Base-by-base conservation (phyloP, 2,888 invertebrate species). In the Creontiades dilutus region DNA sequence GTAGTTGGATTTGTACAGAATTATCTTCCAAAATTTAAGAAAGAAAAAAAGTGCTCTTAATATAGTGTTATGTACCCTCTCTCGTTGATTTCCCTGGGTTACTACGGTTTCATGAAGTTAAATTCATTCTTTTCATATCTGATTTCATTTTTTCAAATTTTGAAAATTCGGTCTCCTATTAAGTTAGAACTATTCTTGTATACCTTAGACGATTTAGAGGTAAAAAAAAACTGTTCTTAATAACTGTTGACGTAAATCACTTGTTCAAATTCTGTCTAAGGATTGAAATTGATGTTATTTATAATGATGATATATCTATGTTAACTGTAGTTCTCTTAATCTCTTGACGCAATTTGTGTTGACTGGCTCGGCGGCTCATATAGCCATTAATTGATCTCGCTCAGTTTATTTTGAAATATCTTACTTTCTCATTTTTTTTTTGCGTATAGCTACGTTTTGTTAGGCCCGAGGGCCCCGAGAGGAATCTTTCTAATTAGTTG, bases 41-140 rank as follows among this genome's bases (percentile, higher is more conserved):
- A 88, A 76, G 76, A 61, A 85, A n/a, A n/a, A 90, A 91, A 91
- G 91, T 91, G 91, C 91, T 91, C 91, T 91, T 91, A 91, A 90
- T 86, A 89, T 91, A 91, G 91, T 86, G 89, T 88, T 91, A 91
- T 85, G 68, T 85, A 37, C 23, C 76, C 57, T 61, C 78, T 82
- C 57, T 48, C 86, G 55, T 61, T 85, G 57, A 68, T 75, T 86
- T 86, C 47, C 37, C 75, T 23, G 75, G 61, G 55, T 28, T 55
- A 76, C 76, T 76, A 37, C 46, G 11, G 37, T 46, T 16, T 78
- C 14, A n/a, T 78, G 23, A 75, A 27, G n/a, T 75, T 37, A 16
- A 4, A 46, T 78, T 78, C 14, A 37, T 46, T 28, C 28, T 46
- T 14, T 28, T 13, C 28, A 19, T 28, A 14, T 78, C 19, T 78